phyloP scores from a whole-genome alignment of 2,113 vertebrate genomes.

The Phaetusa simplex region DNA sequence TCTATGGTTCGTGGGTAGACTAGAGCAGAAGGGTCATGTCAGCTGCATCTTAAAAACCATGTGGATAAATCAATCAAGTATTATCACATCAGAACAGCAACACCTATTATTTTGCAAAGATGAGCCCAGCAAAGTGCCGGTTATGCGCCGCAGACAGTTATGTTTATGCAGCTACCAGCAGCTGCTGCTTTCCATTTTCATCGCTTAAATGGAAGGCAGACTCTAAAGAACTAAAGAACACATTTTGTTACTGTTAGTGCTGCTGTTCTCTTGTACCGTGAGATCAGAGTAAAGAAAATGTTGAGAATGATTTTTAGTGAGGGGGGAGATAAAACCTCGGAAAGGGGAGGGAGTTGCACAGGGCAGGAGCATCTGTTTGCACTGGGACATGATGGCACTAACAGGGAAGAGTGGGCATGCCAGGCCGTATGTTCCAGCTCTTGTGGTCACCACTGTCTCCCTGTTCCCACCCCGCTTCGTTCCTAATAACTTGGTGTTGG shows the following conservation, averaged over 20 bases:
- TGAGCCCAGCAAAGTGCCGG: background rate
- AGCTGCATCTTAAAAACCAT: background rate
- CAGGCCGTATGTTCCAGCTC: background rate
- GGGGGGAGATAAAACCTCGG: background rate
- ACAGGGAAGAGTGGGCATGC: background rate
- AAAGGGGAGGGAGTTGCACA: background rate
- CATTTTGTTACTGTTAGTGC: background rate
- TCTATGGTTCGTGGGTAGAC: background rate
- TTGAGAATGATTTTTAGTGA: background rate
- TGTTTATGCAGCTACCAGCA: constrained; percentile 1
- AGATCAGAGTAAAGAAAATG: background rate
- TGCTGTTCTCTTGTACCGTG: background rate
- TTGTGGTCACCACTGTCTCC: background rate
- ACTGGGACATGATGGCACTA: background rate
- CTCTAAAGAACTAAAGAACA: background rate
- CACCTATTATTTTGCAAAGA: constrained; percentile 21
- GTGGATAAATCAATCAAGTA: constrained; percentile 13
- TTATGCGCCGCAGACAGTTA: background rate
- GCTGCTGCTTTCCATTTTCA: background rate
- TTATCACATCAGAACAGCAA: constrained; percentile 10
- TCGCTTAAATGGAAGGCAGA: background rate
- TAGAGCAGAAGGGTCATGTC: background rate
- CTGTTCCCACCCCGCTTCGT: rapidly evolving
- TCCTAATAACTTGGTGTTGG: background rate
- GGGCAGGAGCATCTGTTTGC: background rate